phyloP scores from a whole-genome alignment of 2,113 vertebrate species.

The Acrocephalus kingi region DNA sequence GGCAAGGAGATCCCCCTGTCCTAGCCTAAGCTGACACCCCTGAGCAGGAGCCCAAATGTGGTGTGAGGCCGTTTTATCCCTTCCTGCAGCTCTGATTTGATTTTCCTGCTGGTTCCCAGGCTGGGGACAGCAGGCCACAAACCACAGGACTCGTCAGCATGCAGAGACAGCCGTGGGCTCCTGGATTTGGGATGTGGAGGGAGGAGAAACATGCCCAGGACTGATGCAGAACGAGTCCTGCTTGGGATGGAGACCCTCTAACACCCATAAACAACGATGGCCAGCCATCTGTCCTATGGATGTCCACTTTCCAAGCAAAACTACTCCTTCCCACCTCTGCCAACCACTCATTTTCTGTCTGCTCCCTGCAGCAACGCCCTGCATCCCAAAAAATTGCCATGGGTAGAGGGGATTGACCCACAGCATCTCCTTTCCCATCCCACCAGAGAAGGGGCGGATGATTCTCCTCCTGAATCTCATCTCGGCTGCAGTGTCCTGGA shows the following conservation, averaged over 20 bases:
- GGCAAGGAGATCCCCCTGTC: background rate
- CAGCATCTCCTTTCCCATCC: accelerated
- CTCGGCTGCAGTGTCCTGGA: background rate
- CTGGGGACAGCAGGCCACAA: background rate
- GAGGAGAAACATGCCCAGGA: background rate
- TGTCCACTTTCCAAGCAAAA: background rate
- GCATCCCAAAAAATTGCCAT: accelerated
- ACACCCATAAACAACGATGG: accelerated
- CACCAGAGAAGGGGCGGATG: accelerated
- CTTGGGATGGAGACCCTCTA: background rate
- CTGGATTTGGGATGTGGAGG: background rate
- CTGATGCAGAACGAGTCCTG: accelerated
- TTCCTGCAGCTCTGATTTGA: conserved; percentile 15
- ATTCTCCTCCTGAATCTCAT: background rate
- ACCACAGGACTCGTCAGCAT: accelerated
- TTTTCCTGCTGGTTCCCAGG: conserved; percentile 5
- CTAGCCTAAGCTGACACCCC: background rate
- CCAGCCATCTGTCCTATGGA: accelerated
- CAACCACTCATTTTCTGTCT: background rate
- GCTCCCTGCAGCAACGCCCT: background rate
- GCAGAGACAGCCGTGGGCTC: background rate
- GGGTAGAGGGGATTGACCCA: accelerated
- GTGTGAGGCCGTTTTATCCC: background rate
- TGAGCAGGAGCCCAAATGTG: background rate
- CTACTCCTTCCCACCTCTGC: background rate